These are phyloP conservation scores for Tipula helvola DNA, from an alignment of 2,888 invertebrate genomes.

Conservation along the genomic window DNA sequence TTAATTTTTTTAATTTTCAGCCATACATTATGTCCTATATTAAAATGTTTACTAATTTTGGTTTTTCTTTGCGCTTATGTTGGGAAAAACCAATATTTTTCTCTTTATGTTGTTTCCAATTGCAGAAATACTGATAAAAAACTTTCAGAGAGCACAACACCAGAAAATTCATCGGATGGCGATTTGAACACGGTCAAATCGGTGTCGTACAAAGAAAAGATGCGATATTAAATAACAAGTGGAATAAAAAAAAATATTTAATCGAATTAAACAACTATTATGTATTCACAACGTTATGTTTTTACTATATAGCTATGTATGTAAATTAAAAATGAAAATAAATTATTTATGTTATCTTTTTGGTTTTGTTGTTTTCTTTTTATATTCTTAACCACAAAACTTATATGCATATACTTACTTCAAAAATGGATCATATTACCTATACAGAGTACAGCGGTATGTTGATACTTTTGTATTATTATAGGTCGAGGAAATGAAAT, in stretches of 20 bases:
- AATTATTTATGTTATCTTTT: neutral
- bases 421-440: neutral
- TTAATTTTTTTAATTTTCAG: neutral
- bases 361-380: neutral
- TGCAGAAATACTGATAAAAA: neutral
- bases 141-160: neutral
- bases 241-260: neutral
- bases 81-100: neutral
- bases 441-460: neutral
- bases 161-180: neutral
- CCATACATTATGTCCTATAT: neutral
- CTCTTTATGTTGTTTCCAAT: neutral
- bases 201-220: neutral
- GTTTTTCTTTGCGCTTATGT: neutral
- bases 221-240: neutral
- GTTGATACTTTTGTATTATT: neutral
- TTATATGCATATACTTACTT: neutral
- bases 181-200: neutral
- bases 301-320: neutral
- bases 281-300: neutral
- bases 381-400: neutral
- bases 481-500: neutral
- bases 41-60: neutral
- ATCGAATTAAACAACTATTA: neutral
- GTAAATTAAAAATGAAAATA: neutral